Percentiles rank a stretch among this genome's conserved stretches.
These are phyloP conservation scores for Pachypanchax playfairii DNA, from an alignment of 2,113 vertebrate genomes.

Conservation along the genomic window DNA sequence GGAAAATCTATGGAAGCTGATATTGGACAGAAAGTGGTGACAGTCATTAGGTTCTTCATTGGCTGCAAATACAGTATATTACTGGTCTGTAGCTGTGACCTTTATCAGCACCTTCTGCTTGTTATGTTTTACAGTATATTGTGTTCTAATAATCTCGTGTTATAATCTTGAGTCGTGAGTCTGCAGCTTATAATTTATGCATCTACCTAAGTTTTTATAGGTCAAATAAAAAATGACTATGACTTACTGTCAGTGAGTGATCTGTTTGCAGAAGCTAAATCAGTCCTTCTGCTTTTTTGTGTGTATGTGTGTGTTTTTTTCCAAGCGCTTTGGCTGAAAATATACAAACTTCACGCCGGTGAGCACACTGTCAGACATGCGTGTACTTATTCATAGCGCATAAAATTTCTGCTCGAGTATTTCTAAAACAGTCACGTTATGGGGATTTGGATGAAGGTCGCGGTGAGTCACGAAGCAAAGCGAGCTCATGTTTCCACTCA, in stretches of 20 bases:
- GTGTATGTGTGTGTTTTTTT: not conserved
- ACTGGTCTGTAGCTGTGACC: constrained; percentile 33
- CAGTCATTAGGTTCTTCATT: constrained; percentile 46
- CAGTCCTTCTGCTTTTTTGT: not conserved
- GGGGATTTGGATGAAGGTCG: constrained; percentile 57
- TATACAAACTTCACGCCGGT: too few species aligned
- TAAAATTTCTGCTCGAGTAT: constrained; percentile 28
- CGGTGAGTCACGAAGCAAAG: constrained; percentile 59
- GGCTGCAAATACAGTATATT: constrained; percentile 17
- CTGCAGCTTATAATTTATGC: not conserved
- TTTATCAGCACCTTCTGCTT: constrained; percentile 21
- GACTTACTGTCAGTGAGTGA: not conserved
- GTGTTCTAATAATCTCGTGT: constrained; percentile 4
- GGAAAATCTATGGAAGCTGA: constrained; percentile 19
- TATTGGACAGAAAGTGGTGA: constrained; percentile 16
- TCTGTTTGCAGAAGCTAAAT: not conserved
- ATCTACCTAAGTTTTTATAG: not conserved
- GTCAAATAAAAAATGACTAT: not conserved
- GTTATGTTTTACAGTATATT: not conserved
- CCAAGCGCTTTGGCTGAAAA: constrained; percentile 15
- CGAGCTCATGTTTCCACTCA: constrained; percentile 63
- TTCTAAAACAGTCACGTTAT: constrained; percentile 34
- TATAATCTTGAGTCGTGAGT: too few species aligned
- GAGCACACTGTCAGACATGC: constrained; percentile 12
- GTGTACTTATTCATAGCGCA: constrained; percentile 22